Conservation (phyloP, 1,140 invertebrate species). For the Pogonognathellus flavescens region DNA sequence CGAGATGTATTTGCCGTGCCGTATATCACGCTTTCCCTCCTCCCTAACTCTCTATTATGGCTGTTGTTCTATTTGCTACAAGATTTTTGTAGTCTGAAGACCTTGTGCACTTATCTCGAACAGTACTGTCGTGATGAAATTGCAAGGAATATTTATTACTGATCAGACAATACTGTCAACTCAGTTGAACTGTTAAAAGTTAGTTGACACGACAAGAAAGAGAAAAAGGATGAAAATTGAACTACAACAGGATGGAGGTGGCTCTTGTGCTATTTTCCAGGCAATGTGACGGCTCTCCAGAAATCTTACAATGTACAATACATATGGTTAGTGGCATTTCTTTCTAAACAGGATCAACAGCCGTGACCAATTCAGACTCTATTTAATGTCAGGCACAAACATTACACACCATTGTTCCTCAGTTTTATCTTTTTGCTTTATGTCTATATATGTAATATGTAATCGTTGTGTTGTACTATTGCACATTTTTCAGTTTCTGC, state of each 20-base stretch:
- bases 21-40: constrained; percentile 27
- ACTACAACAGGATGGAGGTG: constrained; percentile 28
- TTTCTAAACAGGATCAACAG: constrained; percentile 38
- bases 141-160: constrained; percentile 38
- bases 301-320: constrained; percentile 3
- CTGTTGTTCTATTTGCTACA: constrained; percentile 10
- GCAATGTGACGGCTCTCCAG: constrained; percentile 30
- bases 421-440: not conserved
- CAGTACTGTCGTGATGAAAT: constrained; percentile 31
- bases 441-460: not conserved
- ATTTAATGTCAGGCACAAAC: not conserved
- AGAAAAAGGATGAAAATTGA: constrained; percentile 21
- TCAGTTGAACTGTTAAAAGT: constrained; percentile 44
- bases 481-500: not conserved
- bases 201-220: constrained; percentile 18
- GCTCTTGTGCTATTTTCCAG: not conserved
- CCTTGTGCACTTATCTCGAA: constrained; percentile 16
- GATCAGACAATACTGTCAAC: constrained; percentile 49
- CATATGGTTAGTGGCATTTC: constrained; percentile 3
- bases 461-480: not conserved
- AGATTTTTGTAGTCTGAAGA: not conserved
- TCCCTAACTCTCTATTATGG: not conserved
- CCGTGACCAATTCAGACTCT: constrained; percentile 37
- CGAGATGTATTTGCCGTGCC: constrained; percentile 17
- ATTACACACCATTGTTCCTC: not conserved